Percentiles rank a stretch among this genome's conserved stretches.
These are phyloP conservation scores for Ricordea florida DNA, from an alignment of 92 coral and sea anemone species.

Conservation along the genomic window DNA sequence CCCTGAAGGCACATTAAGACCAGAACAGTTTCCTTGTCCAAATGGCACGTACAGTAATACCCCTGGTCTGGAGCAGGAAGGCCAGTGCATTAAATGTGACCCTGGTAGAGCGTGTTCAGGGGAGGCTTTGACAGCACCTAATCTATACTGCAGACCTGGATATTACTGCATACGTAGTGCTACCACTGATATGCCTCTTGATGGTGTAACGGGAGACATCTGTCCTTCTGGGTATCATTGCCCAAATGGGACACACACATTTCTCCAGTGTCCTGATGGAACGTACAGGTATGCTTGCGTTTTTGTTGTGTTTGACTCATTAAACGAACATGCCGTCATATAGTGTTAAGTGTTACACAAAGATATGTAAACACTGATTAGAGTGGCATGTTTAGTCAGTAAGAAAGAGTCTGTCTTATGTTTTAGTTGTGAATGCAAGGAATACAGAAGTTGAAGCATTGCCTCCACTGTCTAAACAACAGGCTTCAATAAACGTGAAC, in stretches of 20 bases:
- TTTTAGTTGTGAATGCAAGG: too few relatives aligned
- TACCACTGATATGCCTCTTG: constrained; percentile 78
- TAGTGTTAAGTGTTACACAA: too few relatives aligned
- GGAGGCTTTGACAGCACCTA: constrained; percentile 78
- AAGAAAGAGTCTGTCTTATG: too few relatives aligned
- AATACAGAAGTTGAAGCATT: too few relatives aligned
- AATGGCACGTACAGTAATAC: constrained; percentile 91
- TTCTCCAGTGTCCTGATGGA: constrained; percentile 66
- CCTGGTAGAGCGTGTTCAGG: constrained; percentile 93
- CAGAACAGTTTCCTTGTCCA: constrained; percentile 74
- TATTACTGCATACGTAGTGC: constrained; percentile 74
- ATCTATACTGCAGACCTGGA: constrained; percentile 86
- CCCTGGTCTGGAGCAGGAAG: constrained; percentile 51
- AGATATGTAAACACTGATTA: too few relatives aligned
- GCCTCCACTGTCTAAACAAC: too few relatives aligned
- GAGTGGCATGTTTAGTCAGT: too few relatives aligned
- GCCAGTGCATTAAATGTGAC: constrained; percentile 72
- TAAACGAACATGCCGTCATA: too few relatives aligned
- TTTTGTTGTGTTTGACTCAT: too few relatives aligned
- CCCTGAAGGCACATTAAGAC: constrained; percentile 63
- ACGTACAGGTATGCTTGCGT: constrained; percentile 89
- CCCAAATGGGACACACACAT: constrained; percentile 70
- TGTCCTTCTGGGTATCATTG: constrained; percentile 88
- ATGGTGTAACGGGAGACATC: constrained; percentile 82
- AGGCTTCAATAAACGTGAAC: too few relatives aligned